Evolutionary conservation across 2,888 invertebrate species (phyloP).

Genomic region (Parnassius smintheus): DNA sequence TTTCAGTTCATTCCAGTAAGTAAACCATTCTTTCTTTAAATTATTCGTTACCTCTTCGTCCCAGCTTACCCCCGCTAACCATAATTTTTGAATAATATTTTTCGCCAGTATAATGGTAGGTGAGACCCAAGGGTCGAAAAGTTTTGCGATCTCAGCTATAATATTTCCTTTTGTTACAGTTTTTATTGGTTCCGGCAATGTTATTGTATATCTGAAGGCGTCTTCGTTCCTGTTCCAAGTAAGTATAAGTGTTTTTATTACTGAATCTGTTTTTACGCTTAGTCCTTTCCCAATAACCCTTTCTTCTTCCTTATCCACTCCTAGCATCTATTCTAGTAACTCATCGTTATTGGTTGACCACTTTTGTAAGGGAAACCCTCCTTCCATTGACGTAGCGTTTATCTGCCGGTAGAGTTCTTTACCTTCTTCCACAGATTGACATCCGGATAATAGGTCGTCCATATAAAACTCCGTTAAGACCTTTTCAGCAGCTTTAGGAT

Average conservation of each 20-base stretch:
- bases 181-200: conserved; percentile 25
- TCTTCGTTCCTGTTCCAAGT: conserved; percentile 39
- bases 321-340: conserved; percentile 22
- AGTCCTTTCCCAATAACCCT: conserved; percentile 1
- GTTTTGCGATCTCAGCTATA: conserved; percentile 37
- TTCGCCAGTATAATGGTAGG: too few species aligned
- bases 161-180: conserved; percentile 42
- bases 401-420: conserved; percentile 33
- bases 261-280: conserved; percentile 30
- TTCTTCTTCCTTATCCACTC: not conserved
- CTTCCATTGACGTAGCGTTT: conserved; percentile 35
- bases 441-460: conserved; percentile 37
- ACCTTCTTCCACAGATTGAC: conserved; percentile 33
- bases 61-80: too few species aligned
- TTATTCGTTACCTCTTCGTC: too few species aligned
- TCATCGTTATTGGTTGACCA: conserved; percentile 33
- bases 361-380: conserved; percentile 30
- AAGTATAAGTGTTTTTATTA: conserved; percentile 38
- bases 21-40: too few species aligned
- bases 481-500: conserved; percentile 32
- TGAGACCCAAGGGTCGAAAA: conserved; percentile 41
- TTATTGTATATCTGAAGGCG: conserved; percentile 35
- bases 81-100: too few species aligned
- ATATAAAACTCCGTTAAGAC: conserved; percentile 27
- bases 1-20: too few species aligned